Percentiles rank a stretch among this genome's conserved stretches.
These are phyloP conservation scores for Epizoanthus fatuus DNA, from an alignment of 92 coral and sea anemone genomes.

Conservation along the genomic window DNA sequence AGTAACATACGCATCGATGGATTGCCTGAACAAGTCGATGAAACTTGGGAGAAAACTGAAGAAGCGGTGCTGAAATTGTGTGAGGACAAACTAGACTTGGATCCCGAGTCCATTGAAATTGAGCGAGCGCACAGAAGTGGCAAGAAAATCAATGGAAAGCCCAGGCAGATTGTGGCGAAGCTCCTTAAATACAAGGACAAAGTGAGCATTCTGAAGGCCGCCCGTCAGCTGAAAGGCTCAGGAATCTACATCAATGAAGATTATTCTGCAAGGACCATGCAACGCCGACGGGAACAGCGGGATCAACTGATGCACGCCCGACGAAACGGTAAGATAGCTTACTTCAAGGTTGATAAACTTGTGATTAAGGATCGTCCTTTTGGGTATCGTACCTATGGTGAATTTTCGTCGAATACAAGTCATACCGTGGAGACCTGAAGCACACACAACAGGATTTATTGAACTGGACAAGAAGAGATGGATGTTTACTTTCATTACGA, in stretches of 20 bases:
- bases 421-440: not conserved
- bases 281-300: not conserved
- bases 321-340: no score
- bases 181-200: not conserved
- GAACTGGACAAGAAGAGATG: conserved; percentile 4
- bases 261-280: conserved; percentile 8
- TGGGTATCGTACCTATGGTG: not conserved
- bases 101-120: not conserved
- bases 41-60: conserved; percentile 3
- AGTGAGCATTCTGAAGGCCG: not conserved
- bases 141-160: not conserved
- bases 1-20: not conserved
- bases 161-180: not conserved
- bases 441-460: not conserved
- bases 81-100: not conserved
- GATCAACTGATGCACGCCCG: not conserved
- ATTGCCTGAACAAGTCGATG: not conserved
- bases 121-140: not conserved
- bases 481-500: not conserved
- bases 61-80: not conserved
- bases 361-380: not conserved
- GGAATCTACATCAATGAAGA: not conserved
- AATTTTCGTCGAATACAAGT: not conserved
- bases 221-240: not conserved
- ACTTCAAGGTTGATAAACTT: no score